Evolutionary conservation across 2,113 vertebrate genomes (phyloP).

Genomic region (Cichladusa arquata): DNA sequence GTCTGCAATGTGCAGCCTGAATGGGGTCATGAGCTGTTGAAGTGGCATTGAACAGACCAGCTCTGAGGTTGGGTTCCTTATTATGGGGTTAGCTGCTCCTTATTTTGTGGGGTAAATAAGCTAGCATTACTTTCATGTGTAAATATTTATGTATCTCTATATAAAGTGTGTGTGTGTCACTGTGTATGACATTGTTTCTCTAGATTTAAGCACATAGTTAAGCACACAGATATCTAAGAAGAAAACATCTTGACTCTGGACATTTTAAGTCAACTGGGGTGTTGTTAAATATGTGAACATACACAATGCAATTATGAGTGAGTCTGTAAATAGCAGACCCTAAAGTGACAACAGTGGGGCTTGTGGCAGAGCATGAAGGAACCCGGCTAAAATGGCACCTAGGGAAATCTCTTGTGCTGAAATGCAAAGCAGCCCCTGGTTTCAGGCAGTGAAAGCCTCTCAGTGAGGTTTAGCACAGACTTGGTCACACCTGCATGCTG

Average conservation of each 20-base stretch:
- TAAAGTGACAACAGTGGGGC: not conserved
- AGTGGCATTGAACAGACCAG: not conserved
- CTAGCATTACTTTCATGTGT: not conserved
- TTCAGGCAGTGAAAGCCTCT: not conserved
- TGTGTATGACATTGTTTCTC: not conserved
- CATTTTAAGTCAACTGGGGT: not conserved
- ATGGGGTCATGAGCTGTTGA: not conserved
- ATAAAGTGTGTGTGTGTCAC: not conserved
- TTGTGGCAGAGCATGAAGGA: not conserved
- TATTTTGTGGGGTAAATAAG: not conserved
- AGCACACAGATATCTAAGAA: not conserved
- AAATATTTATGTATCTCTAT: not conserved
- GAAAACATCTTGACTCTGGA: not conserved
- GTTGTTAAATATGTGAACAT: not conserved
- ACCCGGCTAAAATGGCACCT: not conserved
- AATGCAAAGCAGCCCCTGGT: not conserved
- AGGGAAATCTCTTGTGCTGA: not conserved
- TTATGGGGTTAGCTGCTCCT: not conserved
- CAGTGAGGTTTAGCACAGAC: accelerated
- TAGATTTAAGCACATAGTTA: not conserved
- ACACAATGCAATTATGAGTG: not conserved
- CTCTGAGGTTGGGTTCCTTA: not conserved
- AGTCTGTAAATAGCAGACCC: not conserved
- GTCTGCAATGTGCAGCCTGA: not conserved
- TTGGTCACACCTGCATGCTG: accelerated